These are phyloP conservation scores for Cyanoderma ruficeps DNA, from an alignment of 2,113 vertebrate genomes.

Conservation along the genomic window DNA sequence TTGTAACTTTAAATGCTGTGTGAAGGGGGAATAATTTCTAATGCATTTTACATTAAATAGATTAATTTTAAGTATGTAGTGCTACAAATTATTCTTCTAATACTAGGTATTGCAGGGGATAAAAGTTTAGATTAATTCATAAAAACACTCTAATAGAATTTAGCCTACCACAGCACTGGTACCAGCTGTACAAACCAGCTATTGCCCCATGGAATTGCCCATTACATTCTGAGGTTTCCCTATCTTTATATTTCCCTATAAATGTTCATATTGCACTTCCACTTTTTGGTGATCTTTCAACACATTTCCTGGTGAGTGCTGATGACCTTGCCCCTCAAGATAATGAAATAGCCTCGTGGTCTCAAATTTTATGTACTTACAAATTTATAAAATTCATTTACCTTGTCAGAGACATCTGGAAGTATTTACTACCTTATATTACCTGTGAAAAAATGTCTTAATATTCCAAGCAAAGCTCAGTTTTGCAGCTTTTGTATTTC, in stretches of 20 bases:
- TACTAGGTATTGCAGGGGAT: neutral
- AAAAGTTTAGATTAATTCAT: neutral
- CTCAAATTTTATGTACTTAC: neutral
- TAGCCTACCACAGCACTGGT: neutral
- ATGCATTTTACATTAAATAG: neutral
- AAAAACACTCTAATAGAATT: neutral
- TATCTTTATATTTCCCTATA: neutral
- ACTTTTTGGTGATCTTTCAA: neutral
- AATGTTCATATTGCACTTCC: neutral
- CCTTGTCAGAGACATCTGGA: neutral
- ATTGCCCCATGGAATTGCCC: neutral
- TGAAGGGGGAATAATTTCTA: neutral
- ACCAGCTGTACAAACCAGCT: neutral
- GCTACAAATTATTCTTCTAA: neutral
- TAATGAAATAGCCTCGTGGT: neutral
- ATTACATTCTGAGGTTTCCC: neutral
- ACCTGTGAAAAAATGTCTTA: constrained; percentile 49
- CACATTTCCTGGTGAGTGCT: neutral
- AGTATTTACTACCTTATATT: constrained; percentile 44
- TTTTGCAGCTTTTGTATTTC: constrained; percentile 7
- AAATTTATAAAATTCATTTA: neutral
- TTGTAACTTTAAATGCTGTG: neutral
- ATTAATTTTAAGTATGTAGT: neutral
- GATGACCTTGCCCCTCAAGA: neutral
- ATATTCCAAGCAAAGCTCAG: constrained; percentile 29